Conservation (phyloP, 2,113 vertebrate species). For the Podiceps cristatus region DNA sequence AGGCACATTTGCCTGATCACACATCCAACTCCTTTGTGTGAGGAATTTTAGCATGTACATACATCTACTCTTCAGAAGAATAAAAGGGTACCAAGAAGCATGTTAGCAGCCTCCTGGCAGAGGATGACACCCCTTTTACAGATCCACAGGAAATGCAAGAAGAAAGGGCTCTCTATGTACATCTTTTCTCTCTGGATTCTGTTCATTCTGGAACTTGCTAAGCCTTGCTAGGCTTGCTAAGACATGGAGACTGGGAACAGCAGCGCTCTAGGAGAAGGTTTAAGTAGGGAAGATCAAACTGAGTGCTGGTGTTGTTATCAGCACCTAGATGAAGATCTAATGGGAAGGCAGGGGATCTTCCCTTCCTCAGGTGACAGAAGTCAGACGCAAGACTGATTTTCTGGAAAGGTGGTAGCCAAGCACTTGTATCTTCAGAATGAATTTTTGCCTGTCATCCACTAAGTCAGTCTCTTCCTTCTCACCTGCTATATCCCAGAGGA, state of each 20-base stretch:
- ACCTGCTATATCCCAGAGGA: neutral
- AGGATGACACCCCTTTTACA: neutral
- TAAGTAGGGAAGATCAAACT: neutral
- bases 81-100: neutral
- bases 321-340: neutral
- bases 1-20: neutral
- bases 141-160: neutral
- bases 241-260: neutral
- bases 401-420: neutral
- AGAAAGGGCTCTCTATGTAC: neutral
- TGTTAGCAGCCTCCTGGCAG: neutral
- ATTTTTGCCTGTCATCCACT: neutral
- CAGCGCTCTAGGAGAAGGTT: neutral
- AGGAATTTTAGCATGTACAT: neutral
- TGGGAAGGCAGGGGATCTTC: neutral
- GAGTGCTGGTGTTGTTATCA: neutral
- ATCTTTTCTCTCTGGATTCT: neutral
- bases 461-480: neutral
- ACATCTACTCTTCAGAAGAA: neutral
- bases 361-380: neutral
- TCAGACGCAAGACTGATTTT: neutral
- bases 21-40: neutral
- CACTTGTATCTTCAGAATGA: neutral
- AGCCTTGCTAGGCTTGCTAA: too few species aligned
- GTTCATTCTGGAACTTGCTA: neutral